Percentiles rank a stretch among this genome's conserved stretches.
Conservation (phyloP, 2,113 vertebrate species). For the Neolamprologus cancellatus region DNA sequence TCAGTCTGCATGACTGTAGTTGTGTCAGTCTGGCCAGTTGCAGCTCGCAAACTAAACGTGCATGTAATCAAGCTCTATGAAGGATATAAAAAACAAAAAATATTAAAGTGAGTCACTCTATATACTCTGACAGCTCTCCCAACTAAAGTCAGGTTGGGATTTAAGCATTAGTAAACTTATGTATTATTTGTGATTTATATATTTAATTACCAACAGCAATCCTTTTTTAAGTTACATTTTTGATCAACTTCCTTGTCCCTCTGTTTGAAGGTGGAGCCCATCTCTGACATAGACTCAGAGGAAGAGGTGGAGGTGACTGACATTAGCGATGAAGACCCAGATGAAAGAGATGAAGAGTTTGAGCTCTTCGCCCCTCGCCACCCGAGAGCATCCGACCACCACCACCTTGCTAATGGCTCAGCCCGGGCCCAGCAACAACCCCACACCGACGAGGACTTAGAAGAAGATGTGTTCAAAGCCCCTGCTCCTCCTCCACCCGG, state of each 20-base stretch:
- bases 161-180: not conserved
- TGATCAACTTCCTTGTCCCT: not conserved
- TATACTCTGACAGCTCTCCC: not conserved
- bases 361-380: conserved; percentile 46
- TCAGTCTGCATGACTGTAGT: not conserved
- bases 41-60: not conserved
- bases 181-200: not conserved
- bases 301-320: conserved; percentile 88
- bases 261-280: conserved; percentile 79
- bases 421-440: conserved; percentile 12
- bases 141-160: not conserved
- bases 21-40: not conserved
- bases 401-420: conserved; percentile 36
- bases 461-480: conserved; percentile 88
- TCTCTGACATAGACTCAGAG: conserved; percentile 85
- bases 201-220: not conserved
- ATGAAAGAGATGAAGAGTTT: conserved; percentile 68
- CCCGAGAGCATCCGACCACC: conserved; percentile 26
- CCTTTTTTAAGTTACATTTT: not conserved
- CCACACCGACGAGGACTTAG: conserved; percentile 74
- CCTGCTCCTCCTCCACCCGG: conserved; percentile 71
- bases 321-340: conserved; percentile 81
- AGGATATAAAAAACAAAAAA: not conserved
- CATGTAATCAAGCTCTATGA: not conserved
- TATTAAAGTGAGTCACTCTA: not conserved